Evolutionary conservation across 2,797 vertebrate genomes (phyloP), one percentile per base, ranked within the genome.

Genomic region (Merluccius polli): DNA sequence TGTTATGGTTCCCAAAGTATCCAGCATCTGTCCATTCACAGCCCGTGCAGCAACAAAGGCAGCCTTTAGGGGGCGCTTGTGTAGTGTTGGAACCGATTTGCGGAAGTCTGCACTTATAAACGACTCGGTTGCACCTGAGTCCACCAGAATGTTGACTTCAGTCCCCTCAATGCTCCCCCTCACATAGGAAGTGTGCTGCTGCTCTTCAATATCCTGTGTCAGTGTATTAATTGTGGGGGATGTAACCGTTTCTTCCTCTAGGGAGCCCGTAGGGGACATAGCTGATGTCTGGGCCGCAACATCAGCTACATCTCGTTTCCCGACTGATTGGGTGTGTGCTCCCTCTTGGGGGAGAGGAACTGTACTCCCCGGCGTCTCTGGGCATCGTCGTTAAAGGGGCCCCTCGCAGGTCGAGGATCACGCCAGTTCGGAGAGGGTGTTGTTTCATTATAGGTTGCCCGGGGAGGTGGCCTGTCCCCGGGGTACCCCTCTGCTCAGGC

Each of bases 11-110:
- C 80, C 80, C 52, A 82, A 31, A 0, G 52, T 82, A 63, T 82
- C 78, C 2, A 79, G 33, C 44, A 77, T 75, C 30, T 82, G 73
- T 24, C 27, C 67, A 67, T 76, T 79, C 70, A 79, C 78, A 3
- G 63, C 73, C 63, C 27, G 18, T 27, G 73, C 71, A n/a, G 18
- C 67, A 12, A 79, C 48, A 32, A 44, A 31, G 31, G 78, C 38
- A 16, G 76, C 75, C 21, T 65, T 84, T 4, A 75, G 30, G 21
- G 75, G 70, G 0, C 69, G 70, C 29, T 48, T 67, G 36, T 16
- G 38, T 32, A 79, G 75, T 29, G 72, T 31, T 31, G 63, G 69
- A 38, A 80, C 29, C 30, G 72, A 78, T 69, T 74, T 74, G 21
- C 69, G 13, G 30, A 70, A 77, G 36, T 78, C 76, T 1, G 71